Base-by-base conservation (phyloP, 2,797 vertebrate genomes). In the Brachyalestes nurse region DNA sequence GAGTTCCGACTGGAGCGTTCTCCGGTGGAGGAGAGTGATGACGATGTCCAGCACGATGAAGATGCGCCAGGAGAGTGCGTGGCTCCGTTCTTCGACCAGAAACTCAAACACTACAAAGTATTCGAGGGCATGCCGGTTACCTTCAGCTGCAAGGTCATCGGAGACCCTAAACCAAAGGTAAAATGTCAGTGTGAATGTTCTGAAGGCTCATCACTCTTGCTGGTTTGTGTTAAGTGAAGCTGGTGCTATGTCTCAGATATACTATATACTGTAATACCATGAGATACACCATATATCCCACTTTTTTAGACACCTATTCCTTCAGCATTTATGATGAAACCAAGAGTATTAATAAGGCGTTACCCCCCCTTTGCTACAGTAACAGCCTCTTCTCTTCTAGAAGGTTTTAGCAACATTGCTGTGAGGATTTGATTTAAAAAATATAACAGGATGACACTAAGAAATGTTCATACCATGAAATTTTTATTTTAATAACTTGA, bases 121-220 rank as follows among this genome's bases (percentile, higher is more conserved):
- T 99, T 98, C n/a, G 97, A 99, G 90, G 98, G 97, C 76, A 98
- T 97, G 96, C 94, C 97, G 0, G 95, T 97, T 77, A 99, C 97
- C 28, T 99, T 99, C 90, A 94, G 92, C 34, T 99, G 97, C 93
- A 97, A 94, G 88, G 95, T 99, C 88, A 89, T 91, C 10, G 97
- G 97, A 83, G 96, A 96, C 84, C 97, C 97, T 84, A 96, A 95
- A 85, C 97, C 97, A 84, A 99, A 99, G 96, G 97, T 99, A 86
- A 92, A 92, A 78, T n/a, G 57, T 23, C 69, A 55, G 19, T 16
- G 25, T 19, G 1, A 1, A 16, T 60, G 1, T 9, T 60, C n/a
- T 60, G n/a, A 60, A 12, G 10, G n/a, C 21, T 28, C 60, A 61
- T 13, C 9, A 60, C 57, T 60, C 57, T 7, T 13, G 19, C 57